A percentile compares a stretch with the other conserved stretches of the same genome.
Conservation (phyloP, 2,888 invertebrate genomes). For the Homarus gammarus region DNA sequence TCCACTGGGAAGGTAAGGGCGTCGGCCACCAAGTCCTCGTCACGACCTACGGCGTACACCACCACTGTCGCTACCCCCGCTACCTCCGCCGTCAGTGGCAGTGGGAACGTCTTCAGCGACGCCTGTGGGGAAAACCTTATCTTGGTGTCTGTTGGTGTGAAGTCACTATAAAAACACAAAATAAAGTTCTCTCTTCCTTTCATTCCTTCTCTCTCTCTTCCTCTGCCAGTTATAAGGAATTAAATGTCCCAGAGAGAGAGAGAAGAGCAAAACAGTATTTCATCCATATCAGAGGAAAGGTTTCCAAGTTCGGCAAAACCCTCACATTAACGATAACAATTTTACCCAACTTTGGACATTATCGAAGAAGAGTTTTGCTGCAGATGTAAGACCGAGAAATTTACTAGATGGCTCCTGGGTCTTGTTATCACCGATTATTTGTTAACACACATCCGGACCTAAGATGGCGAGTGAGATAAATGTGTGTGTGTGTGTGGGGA, state of each 20-base stretch:
- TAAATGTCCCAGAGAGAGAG: not conserved
- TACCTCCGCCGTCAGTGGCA: constrained; percentile 81
- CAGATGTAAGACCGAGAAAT: not conserved
- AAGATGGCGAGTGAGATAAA: too few relatives aligned
- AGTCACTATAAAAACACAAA: too few relatives aligned
- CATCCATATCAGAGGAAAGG: not conserved
- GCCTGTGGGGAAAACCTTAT: constrained; percentile 83
- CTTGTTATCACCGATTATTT: too few relatives aligned
- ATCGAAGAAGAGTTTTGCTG: not conserved
- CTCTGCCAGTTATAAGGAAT: too few relatives aligned
- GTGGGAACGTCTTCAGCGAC: constrained; percentile 83
- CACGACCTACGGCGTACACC: constrained; percentile 88
- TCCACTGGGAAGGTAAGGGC: constrained; percentile 97
- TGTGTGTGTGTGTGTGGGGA: too few relatives aligned
- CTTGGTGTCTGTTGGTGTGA: not conserved
- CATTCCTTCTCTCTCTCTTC: not conserved
- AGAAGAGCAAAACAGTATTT: not conserved
- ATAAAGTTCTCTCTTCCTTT: not conserved
- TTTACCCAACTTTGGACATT: not conserved
- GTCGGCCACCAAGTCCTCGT: constrained; percentile 92
- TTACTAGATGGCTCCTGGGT: not conserved
- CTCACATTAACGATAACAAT: not conserved
- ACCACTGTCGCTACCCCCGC: constrained; percentile 94
- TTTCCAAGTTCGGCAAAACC: not conserved
- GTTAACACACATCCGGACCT: too few relatives aligned